Conservation (phyloP, 2,113 vertebrate species). For the Greenwoodochromis staneri region DNA sequence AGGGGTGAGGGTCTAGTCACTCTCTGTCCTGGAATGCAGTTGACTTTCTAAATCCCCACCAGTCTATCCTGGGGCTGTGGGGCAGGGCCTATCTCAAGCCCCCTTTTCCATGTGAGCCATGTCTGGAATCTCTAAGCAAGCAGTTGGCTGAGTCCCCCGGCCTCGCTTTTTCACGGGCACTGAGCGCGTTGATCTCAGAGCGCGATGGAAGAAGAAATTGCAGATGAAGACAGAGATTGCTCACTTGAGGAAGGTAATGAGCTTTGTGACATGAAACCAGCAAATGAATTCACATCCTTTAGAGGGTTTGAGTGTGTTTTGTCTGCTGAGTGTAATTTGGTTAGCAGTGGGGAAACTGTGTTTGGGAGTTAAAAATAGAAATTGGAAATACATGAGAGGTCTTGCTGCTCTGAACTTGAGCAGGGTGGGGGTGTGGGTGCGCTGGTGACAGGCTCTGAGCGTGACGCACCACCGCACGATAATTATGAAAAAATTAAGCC, state of each 20-base stretch:
- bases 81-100: slow-evolving; percentile 65
- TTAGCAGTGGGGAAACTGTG: slow-evolving; percentile 35
- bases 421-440: neutral
- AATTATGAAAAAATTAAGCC: neutral
- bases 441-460: neutral
- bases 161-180: neutral
- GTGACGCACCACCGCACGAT: neutral
- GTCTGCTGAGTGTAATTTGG: slow-evolving; percentile 38
- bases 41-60: slow-evolving; percentile 66
- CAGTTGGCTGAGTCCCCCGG: neutral
- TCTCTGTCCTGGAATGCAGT: slow-evolving; percentile 60
- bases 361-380: slow-evolving; percentile 69
- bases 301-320: slow-evolving; percentile 12
- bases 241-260: slow-evolving; percentile 63
- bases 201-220: slow-evolving; percentile 53
- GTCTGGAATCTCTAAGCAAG: slow-evolving; percentile 60
- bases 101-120: slow-evolving; percentile 50
- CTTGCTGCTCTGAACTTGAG: slow-evolving; percentile 27
- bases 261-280: slow-evolving; percentile 11
- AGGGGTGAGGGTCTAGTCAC: slow-evolving; percentile 41
- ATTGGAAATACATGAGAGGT: slow-evolving; percentile 41
- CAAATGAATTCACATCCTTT: neutral
- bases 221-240: slow-evolving; percentile 42
- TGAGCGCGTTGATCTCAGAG: neutral
- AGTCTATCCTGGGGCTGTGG: slow-evolving; percentile 58